phyloP scores from a whole-genome alignment of 2,113 vertebrate genomes.

The Lucifuga dentata region DNA sequence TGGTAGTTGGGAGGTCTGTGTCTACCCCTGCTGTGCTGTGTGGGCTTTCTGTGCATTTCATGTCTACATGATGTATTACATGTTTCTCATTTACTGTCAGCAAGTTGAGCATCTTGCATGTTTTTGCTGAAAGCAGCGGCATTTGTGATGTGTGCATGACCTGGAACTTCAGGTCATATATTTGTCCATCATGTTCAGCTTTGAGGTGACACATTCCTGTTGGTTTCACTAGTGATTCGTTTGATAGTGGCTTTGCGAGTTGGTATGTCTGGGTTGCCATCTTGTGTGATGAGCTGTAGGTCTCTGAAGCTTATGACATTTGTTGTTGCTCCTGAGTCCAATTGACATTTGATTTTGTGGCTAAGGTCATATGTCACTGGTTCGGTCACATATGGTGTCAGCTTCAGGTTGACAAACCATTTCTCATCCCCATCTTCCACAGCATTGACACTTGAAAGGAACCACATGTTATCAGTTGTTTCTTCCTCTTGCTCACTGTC shows the following conservation, averaged over 20 bases:
- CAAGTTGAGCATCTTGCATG: conserved; percentile 10
- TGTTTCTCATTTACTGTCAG: neutral
- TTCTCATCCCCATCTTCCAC: neutral
- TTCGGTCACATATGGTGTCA: neutral
- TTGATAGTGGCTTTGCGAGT: conserved; percentile 20
- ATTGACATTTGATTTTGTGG: conserved; percentile 9
- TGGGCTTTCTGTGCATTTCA: neutral
- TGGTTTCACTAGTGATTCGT: neutral
- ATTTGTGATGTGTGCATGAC: conserved; percentile 19
- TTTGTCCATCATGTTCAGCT: conserved; percentile 7
- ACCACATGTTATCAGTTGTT: neutral
- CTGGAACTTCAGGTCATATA: neutral
- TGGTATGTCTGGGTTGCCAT: conserved; percentile 10
- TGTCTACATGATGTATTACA: conserved; percentile 4
- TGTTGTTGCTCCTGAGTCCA: conserved; percentile 10
- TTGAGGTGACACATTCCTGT: conserved; percentile 8
- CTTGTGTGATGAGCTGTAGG: conserved; percentile 11
- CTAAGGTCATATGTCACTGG: conserved; percentile 1
- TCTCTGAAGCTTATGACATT: conserved; percentile 5
- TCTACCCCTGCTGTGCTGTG: neutral
- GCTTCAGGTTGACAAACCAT: neutral
- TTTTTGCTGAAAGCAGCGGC: conserved; percentile 24
- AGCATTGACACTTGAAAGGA: neutral
- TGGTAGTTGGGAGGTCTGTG: no score
- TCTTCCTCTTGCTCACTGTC: neutral